Evolutionary conservation across 2,113 vertebrate species (phyloP).

Genomic region (Osmerus eperlanus): DNA sequence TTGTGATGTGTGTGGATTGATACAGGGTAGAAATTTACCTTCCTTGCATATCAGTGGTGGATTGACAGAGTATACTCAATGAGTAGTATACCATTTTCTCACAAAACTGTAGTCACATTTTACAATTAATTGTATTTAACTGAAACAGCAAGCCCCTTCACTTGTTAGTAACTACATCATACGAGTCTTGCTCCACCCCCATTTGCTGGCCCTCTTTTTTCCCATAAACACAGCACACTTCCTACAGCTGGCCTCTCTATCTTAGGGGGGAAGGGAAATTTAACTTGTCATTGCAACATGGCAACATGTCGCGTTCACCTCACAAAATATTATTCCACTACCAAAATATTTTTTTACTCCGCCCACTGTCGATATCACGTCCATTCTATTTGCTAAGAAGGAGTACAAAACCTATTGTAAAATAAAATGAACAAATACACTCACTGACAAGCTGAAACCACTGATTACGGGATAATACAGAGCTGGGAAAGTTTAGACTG

Average conservation of each 20-base stretch:
- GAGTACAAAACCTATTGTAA: too few species aligned
- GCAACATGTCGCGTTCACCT: too few species aligned
- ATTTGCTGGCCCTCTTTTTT: slow-evolving; percentile 1
- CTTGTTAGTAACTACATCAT: background rate
- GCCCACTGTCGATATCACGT: too few species aligned
- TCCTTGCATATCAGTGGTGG: background rate
- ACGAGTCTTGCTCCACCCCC: background rate
- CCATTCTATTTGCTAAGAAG: too few species aligned
- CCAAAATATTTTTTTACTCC: too few species aligned
- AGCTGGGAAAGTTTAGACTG: too few species aligned
- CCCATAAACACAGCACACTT: slow-evolving; percentile 34
- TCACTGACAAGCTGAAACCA: too few species aligned
- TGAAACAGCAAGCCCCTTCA: background rate
- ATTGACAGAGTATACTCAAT: background rate
- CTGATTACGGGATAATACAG: too few species aligned
- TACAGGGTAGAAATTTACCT: background rate
- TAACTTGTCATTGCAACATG: too few species aligned
- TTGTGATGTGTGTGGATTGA: background rate
- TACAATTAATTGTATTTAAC: background rate
- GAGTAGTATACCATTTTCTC: background rate
- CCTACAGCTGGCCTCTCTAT: slow-evolving; percentile 27
- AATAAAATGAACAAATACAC: too few species aligned
- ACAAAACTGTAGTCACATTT: background rate
- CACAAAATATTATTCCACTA: too few species aligned
- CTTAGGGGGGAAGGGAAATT: slow-evolving; percentile 1